These are phyloP conservation scores for Drosophila leontia DNA, from an alignment of 1,140 invertebrate species.

Conservation along the genomic window DNA sequence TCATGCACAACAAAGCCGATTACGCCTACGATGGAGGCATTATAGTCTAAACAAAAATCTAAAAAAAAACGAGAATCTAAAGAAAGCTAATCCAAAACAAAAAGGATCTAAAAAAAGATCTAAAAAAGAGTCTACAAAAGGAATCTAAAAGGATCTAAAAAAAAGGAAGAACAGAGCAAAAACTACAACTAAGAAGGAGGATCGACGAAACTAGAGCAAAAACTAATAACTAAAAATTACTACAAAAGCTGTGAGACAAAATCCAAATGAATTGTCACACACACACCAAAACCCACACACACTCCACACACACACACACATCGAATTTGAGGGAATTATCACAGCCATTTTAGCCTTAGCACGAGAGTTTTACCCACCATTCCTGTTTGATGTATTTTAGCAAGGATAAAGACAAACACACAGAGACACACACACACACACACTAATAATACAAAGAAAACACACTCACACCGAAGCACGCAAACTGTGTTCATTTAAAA, in stretches of 20 bases:
- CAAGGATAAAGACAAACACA: constrained; percentile 50
- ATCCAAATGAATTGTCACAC: constrained; percentile 55
- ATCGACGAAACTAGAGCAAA: constrained; percentile 42
- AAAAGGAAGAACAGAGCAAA: constrained; percentile 24
- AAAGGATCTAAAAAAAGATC: not conserved
- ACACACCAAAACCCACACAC: constrained; percentile 22
- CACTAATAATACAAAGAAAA: constrained; percentile 28
- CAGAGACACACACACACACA: constrained; percentile 29
- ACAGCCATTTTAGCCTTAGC: constrained; percentile 82
- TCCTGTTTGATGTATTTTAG: constrained; percentile 79
- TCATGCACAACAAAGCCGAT: constrained; percentile 98
- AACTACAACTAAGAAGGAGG: constrained; percentile 44
- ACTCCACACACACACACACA: constrained; percentile 29
- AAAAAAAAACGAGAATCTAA: constrained; percentile 1
- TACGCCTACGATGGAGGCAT: constrained; percentile 84
- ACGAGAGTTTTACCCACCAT: constrained; percentile 79
- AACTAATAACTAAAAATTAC: constrained; percentile 54
- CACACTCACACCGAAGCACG: constrained; percentile 49
- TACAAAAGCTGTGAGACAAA: constrained; percentile 54
- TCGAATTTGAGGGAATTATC: constrained; percentile 49
- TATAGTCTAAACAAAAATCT: constrained; percentile 57
- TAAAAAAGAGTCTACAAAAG: not conserved
- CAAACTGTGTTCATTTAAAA: constrained; percentile 77
- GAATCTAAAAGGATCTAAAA: constrained; percentile 1
- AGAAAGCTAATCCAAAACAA: not conserved